Percentiles rank a stretch among this genome's conserved stretches.
Conservation (phyloP, 1,140 invertebrate species). For the Drosophila persimilis region DNA sequence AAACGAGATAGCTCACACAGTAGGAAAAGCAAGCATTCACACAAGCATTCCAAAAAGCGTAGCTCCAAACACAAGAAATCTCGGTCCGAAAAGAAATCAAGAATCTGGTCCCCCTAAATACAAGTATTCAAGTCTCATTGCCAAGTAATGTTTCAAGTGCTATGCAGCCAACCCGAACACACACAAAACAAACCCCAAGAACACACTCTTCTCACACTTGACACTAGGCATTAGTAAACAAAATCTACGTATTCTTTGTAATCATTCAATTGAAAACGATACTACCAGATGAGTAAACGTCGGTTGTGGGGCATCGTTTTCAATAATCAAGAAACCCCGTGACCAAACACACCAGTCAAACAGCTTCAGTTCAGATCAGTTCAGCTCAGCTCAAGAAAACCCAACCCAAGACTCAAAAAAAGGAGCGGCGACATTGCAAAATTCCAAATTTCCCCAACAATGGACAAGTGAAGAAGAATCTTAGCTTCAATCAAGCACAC, state of each 20-base stretch:
- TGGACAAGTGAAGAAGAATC: background rate
- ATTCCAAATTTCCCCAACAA: conserved; percentile 22
- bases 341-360: conserved; percentile 6
- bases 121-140: background rate
- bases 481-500: background rate
- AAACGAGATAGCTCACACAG: conserved; percentile 48
- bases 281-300: no score
- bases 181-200: background rate
- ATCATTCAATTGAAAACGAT: no score
- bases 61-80: conserved; percentile 58
- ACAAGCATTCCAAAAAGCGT: conserved; percentile 66
- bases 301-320: no score
- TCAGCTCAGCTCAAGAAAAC: conserved; percentile 39
- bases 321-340: conserved; percentile 6
- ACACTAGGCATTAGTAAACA: no score
- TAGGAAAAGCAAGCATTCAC: conserved; percentile 51
- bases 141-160: no score
- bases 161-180: background rate
- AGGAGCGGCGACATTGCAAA: background rate
- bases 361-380: conserved; percentile 34
- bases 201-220: no score
- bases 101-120: conserved; percentile 32
- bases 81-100: conserved; percentile 50
- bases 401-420: no score
- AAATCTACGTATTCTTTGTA: no score